Evolutionary conservation across 30 jellyfish, hydroid and myxozoan genomes (phyloP), one percentile per base, ranked within the genome.

Genomic region (Aurelia sp.): DNA sequence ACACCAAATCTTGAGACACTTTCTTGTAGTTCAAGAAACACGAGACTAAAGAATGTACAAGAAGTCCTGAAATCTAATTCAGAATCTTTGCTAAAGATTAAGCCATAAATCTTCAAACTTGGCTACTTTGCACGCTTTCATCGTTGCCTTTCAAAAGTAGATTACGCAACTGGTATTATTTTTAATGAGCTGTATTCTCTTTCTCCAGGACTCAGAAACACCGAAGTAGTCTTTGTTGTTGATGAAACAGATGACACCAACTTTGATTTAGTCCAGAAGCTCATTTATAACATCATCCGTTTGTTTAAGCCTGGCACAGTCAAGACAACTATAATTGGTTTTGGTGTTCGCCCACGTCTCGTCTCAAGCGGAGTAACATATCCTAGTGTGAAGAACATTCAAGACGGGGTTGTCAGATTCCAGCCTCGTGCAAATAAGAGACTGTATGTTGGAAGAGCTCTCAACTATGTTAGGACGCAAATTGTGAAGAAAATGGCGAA

Each of bases 221-320:
- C 88, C 50, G 90, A 93, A 57, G 57, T 93, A 5, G 94, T 89
- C 62, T 64, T 93, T 27, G 59, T 88, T 19, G 90, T 93, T 31
- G 98, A 93, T 79, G 85, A 61, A 22, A 74, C 98, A 7, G 93
- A 93, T 47, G 88, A 83, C 22, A 93, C 90, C 33, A 86, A 93
- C 85, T 74, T 93, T 40, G 97, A 89, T 31, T 71, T 93, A n/a
- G 75, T 93, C 40, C 89, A 66, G 69, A 88, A 97, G 31, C 74
- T 88, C 70, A 52, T 93, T 13, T 77, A 64, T 86, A 93, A 93
- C 92, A 74, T 89, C 51, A 57, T 88, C 47, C 78, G 87, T 18
- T 66, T 93, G 53, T 93, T 88, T 74, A 78, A 93, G 71, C 61
- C 74, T 52, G 89, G 78, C 1, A 88, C 62, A 2, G 70, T 89